Percentiles rank a stretch among this genome's conserved stretches.
These are phyloP conservation scores for Myathropa florea DNA, from an alignment of 2,888 invertebrate species.

Conservation along the genomic window DNA sequence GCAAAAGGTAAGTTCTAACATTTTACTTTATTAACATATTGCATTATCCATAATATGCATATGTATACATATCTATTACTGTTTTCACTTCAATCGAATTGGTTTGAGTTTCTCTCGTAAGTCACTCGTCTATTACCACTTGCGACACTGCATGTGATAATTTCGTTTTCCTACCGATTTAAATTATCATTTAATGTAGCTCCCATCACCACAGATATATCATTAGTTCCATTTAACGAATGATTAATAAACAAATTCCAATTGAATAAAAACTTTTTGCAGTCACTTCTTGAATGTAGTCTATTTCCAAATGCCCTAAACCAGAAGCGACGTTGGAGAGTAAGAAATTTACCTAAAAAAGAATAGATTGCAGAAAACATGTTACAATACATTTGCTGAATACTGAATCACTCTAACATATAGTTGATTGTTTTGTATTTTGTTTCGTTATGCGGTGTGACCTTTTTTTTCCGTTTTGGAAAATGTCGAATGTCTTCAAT, in stretches of 20 bases:
- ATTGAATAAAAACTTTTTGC: conserved; percentile 82
- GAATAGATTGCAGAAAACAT: conserved; percentile 44
- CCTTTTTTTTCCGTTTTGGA: neutral
- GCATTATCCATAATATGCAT: neutral
- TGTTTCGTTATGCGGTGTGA: neutral
- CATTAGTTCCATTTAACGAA: neutral
- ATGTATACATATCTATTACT: neutral
- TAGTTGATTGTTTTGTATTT: neutral
- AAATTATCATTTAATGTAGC: conserved; percentile 41
- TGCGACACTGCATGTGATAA: conserved; percentile 26
- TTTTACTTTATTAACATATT: neutral
- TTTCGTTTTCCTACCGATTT: conserved; percentile 14
- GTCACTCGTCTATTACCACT: conserved; percentile 3
- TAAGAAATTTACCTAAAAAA: conserved; percentile 83
- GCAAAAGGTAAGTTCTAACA: conserved; percentile 91
- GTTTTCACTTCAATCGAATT: conserved; percentile 29
- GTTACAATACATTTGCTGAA: neutral
- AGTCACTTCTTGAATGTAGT: conserved; percentile 95
- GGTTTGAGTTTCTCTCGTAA: conserved; percentile 38
- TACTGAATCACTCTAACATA: conserved; percentile 72
- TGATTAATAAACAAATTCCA: conserved; percentile 34
- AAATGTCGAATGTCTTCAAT: neutral
- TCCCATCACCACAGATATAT: neutral
- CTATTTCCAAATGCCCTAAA: conserved; percentile 91
- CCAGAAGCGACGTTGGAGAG: conserved; percentile 94